Conservation (phyloP, 2,113 vertebrate species). For the Daphoenositta chrysoptera region DNA sequence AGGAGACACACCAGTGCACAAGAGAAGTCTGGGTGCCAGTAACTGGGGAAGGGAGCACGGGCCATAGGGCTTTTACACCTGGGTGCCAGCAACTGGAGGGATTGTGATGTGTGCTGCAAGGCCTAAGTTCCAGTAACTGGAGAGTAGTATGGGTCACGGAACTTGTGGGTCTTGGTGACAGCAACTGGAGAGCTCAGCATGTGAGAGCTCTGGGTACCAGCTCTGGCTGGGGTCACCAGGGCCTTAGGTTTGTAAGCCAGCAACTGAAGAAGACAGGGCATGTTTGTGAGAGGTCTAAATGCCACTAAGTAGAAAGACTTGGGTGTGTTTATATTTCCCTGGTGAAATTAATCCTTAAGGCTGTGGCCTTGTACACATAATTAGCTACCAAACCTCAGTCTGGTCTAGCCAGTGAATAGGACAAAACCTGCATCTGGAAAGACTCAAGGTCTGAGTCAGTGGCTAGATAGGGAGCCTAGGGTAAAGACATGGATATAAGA, state of each 20-base stretch:
- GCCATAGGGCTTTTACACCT: neutral
- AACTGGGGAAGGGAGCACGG: neutral
- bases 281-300: neutral
- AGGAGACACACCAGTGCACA: neutral
- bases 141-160: neutral
- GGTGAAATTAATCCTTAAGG: neutral
- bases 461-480: neutral
- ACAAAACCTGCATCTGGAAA: neutral
- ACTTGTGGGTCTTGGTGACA: neutral
- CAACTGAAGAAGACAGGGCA: neutral
- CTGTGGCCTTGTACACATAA: neutral
- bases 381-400: neutral
- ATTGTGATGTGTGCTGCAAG: neutral
- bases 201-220: neutral
- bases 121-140: neutral
- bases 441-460: neutral
- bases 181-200: neutral
- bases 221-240: neutral
- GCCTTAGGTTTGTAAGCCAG: neutral
- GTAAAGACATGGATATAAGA: neutral
- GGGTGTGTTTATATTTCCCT: neutral
- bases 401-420: neutral
- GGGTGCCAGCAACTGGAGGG: neutral
- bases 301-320: neutral
- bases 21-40: neutral